Conservation (phyloP, 2,888 invertebrate genomes). For the Zhuqinia jingwanae region DNA sequence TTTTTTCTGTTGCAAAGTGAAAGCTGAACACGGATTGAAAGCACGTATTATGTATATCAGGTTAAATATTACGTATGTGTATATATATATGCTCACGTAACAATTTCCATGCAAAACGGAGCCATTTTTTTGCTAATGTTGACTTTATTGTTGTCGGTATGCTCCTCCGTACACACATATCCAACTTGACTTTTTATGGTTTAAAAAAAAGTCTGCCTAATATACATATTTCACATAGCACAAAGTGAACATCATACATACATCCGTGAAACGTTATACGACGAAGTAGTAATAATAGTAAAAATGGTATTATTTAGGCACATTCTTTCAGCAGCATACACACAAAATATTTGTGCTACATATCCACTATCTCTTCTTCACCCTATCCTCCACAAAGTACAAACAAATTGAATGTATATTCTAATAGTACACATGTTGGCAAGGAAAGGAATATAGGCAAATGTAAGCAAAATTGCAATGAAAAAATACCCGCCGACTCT, state of each 20-base stretch:
- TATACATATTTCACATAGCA: neutral
- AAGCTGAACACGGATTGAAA: slow-evolving; percentile 36
- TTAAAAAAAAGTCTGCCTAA: slow-evolving; percentile 33
- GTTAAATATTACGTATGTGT: neutral
- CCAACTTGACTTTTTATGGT: slow-evolving; percentile 37
- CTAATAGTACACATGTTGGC: neutral
- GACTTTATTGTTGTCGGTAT: slow-evolving; percentile 51
- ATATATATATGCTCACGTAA: slow-evolving; percentile 28
- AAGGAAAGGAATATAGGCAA: neutral
- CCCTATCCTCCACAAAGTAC: too few relatives aligned
- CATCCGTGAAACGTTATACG: too few relatives aligned
- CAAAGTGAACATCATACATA: neutral
- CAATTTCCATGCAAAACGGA: slow-evolving; percentile 55
- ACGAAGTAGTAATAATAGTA: slow-evolving; percentile 38
- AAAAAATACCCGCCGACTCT: slow-evolving; percentile 20
- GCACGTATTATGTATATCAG: slow-evolving; percentile 10
- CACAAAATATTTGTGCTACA: too few relatives aligned
- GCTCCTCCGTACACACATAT: slow-evolving; percentile 5
- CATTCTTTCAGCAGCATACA: neutral
- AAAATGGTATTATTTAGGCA: slow-evolving; percentile 21
- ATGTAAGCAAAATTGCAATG: slow-evolving; percentile 42
- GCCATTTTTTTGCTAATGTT: slow-evolving; percentile 61
- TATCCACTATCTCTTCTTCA: too few relatives aligned
- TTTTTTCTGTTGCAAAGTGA: slow-evolving; percentile 27
- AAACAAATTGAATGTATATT: neutral